Base-by-base conservation (phyloP, 2,888 invertebrate genomes). In the Meteorus colon region DNA sequence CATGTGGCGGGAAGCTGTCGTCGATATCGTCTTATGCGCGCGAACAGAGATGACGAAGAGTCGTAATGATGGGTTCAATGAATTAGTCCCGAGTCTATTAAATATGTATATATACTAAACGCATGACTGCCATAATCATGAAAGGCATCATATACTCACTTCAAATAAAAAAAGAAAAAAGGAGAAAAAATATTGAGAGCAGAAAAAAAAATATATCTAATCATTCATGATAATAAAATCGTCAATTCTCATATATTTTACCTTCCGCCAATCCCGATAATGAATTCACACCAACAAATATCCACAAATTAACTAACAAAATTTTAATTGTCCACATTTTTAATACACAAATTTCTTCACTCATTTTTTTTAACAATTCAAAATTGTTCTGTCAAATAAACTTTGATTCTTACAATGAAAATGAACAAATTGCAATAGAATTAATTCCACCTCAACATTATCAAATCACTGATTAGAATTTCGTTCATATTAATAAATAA, bases 1-100 rank as follows among this genome's bases (percentile, higher is more conserved):
- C 86, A 86, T 86, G 81, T 86, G 86, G 84, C 84, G 82, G 82
- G 82, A 83, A 83, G 82, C 82, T 83, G 85, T 82, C 82, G 84
- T 81, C 82, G 81, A 82, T 84, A 81, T 83, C 80, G 79, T 79
- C 79, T 80, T 70, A 66, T 77, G 77, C 65, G 75, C 63, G 76
- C 78, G 76, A 79, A 76, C 71, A 65, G 75, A 65, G 62, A 80
- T 74, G 72, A 76, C 76, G 77, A 77, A 82, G 78, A 75, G 69
- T 76, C 79, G 73, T 70, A 76, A 74, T 70, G 80, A 76, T 77
- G 82, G 78, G 84, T 85, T 84, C 85, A 83, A 82, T 84, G 84
- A 86, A 86, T 84, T 82, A 79, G 55, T 77, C 73, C 48, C 48
- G 63, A 51, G 67, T 76, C 60, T 48, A 73, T 59, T 68, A 45